Conservation (phyloP, 2,888 invertebrate genomes). For the Hydraecia micacea region DNA sequence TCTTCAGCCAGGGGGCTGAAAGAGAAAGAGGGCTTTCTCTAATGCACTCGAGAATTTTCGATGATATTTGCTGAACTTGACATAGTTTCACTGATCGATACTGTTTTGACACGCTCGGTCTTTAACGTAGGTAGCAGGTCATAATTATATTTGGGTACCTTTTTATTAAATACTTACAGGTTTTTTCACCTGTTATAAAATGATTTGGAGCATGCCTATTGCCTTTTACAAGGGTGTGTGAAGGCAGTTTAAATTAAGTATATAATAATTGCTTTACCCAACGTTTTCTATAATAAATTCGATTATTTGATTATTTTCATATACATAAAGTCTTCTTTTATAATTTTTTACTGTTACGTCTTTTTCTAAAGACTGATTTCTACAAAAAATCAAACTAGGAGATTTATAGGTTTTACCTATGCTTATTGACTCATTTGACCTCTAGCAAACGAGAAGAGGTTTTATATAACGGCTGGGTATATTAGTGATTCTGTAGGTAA, state of each 20-base stretch:
- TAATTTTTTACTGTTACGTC: not conserved
- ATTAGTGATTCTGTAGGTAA: not conserved
- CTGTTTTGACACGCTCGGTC: not conserved
- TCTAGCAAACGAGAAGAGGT: slow-evolving; percentile 6
- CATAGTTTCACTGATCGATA: slow-evolving; percentile 10
- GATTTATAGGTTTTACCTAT: not conserved
- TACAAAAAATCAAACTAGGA: not conserved
- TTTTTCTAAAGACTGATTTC: not conserved
- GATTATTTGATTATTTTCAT: not conserved
- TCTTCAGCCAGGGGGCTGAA: too few relatives aligned
- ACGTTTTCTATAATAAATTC: not conserved
- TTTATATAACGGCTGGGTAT: not conserved
- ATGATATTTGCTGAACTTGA: slow-evolving; percentile 15
- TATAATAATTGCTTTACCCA: not conserved
- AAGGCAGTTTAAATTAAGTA: not conserved
- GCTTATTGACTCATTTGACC: slow-evolving; percentile 39
- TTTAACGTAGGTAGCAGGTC: not conserved
- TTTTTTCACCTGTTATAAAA: not conserved
- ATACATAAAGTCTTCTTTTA: not conserved
- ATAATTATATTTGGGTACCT: not conserved
- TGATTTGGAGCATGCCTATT: not conserved
- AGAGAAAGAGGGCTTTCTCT: too few relatives aligned
- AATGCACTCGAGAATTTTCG: not conserved
- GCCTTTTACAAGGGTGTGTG: not conserved
- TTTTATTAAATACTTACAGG: not conserved